A percentile compares a stretch with the other conserved stretches of the same genome.
Conservation (phyloP, 2,113 vertebrate genomes). For the Chlorodrepanis virens region DNA sequence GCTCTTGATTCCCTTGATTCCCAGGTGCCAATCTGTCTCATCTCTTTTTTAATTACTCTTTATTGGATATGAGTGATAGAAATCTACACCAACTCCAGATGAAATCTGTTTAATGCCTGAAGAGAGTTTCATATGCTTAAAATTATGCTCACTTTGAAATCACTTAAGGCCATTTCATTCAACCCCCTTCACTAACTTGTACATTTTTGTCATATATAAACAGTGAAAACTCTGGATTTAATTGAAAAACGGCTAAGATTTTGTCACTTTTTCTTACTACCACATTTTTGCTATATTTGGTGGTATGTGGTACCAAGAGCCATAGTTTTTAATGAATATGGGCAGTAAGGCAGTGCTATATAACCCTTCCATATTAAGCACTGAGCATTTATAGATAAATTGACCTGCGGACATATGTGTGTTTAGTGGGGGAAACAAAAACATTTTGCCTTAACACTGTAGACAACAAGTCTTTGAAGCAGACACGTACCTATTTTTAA, state of each 20-base stretch:
- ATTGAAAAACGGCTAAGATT: neutral
- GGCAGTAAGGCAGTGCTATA: neutral
- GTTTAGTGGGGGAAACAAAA: neutral
- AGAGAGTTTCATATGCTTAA: neutral
- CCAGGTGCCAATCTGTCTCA: neutral
- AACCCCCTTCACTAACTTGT: neutral
- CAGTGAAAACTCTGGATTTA: neutral
- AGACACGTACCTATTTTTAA: neutral
- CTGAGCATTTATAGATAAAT: neutral
- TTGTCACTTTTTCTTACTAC: neutral
- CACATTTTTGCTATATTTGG: neutral
- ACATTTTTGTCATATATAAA: neutral
- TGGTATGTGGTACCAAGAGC: neutral
- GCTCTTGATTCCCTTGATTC: neutral
- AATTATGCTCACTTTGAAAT: neutral
- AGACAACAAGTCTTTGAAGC: neutral
- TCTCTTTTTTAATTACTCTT: slow-evolving; percentile 3
- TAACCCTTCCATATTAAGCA: neutral
- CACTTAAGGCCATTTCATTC: slow-evolving; percentile 1
- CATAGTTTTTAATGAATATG: neutral
- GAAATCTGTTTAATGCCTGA: neutral
- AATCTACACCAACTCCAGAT: neutral
- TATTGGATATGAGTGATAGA: neutral
- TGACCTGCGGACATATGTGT: neutral
- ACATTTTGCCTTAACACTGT: neutral